Percentiles rank a stretch among this genome's conserved stretches.
These are phyloP conservation scores for Hystrix brachyura DNA, from an alignment of 2,113 vertebrate species.

Conservation along the genomic window DNA sequence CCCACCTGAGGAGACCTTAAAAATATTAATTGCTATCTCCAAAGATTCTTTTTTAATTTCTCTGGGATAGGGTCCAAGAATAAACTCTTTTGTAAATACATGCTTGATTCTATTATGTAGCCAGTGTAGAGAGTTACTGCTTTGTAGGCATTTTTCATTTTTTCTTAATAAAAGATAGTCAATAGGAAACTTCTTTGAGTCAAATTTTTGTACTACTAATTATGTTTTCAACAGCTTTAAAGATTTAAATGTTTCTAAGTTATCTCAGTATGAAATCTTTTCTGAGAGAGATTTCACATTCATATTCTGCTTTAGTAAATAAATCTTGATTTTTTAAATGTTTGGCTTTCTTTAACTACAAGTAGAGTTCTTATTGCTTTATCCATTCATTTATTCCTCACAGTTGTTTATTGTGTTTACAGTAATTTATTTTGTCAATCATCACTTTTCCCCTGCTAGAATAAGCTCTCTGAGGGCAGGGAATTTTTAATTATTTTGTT, in stretches of 20 bases:
- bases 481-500: slow-evolving; percentile 55
- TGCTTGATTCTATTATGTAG: not conserved
- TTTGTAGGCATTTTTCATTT: not conserved
- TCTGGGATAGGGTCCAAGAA: not conserved
- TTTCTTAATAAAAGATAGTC: not conserved
- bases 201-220: slow-evolving; percentile 31
- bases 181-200: not conserved
- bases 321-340: slow-evolving; percentile 40
- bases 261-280: slow-evolving; percentile 42
- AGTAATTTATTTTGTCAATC: slow-evolving; percentile 33
- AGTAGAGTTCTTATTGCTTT: slow-evolving; percentile 18
- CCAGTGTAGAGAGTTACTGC: not conserved
- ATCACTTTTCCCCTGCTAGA: not conserved
- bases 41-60: slow-evolving; percentile 59
- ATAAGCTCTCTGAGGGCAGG: slow-evolving; percentile 47
- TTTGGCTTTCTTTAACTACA: slow-evolving; percentile 38
- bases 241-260: slow-evolving; percentile 45
- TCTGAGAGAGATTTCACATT: slow-evolving; percentile 43
- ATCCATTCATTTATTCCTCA: slow-evolving; percentile 23
- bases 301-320: slow-evolving; percentile 50
- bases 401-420: slow-evolving; percentile 39
- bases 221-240: slow-evolving; percentile 36
- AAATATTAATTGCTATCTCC: not conserved
- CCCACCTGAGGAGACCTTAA: not conserved
- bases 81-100: not conserved